A percentile compares a stretch with the other conserved stretches of the same genome.
Conservation (phyloP, 2,797 vertebrate species). For the Crocodylus rhombifer region DNA sequence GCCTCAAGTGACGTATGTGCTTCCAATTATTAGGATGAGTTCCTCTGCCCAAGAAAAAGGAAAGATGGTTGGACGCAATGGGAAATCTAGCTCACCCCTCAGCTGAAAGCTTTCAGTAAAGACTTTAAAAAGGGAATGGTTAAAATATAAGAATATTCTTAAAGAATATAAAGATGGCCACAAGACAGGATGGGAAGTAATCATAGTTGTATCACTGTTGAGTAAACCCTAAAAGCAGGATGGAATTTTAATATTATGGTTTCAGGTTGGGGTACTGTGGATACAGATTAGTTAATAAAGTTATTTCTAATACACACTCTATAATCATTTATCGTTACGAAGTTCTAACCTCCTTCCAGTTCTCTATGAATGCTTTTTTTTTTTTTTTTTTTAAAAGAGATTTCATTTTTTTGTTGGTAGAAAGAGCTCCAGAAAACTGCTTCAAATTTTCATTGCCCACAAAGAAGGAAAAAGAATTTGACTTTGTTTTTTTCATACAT, state of each 20-base stretch:
- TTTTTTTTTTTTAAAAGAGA: rapidly evolving
- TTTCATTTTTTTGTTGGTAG: no score
- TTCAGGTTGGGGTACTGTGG: not conserved
- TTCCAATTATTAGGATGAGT: not conserved
- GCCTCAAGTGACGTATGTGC: not conserved
- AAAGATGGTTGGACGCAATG: not conserved
- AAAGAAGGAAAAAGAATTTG: not conserved
- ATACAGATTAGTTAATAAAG: not conserved
- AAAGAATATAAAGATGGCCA: not conserved
- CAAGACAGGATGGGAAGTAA: not conserved
- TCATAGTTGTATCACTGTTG: no score
- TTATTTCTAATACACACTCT: rapidly evolving
- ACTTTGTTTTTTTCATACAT: not conserved
- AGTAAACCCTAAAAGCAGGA: not conserved
- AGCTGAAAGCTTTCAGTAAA: not conserved
- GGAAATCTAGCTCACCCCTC: not conserved
- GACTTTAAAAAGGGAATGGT: not conserved
- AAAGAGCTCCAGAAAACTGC: not conserved
- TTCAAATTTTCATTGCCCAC: not conserved
- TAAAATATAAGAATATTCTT: not conserved
- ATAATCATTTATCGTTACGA: not conserved
- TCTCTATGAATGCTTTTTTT: not conserved
- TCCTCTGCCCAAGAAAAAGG: not conserved
- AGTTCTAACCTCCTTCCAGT: not conserved
- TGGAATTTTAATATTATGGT: not conserved